Conservation (phyloP, 2,797 vertebrate species). For the Pipistrellus pygmaeus region DNA sequence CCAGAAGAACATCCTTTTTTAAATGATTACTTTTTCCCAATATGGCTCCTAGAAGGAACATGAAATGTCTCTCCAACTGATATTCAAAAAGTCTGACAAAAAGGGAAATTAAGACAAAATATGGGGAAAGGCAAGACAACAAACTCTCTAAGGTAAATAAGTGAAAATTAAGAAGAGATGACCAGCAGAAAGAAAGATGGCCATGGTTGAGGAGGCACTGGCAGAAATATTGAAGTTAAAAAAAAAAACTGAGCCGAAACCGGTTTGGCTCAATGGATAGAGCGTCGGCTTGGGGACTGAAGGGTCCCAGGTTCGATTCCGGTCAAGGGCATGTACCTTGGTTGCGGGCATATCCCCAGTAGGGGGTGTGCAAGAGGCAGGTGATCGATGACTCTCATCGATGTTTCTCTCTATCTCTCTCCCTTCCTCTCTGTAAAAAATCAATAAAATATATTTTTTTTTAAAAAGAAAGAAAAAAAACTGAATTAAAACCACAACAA, state of each 20-base stretch:
- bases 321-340: too few species aligned
- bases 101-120: conserved; percentile 20
- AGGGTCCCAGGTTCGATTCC: too few species aligned
- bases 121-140: background rate
- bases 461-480: background rate
- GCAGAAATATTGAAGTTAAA: background rate
- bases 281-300: too few species aligned
- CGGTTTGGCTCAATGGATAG: too few species aligned
- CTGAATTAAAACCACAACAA: conserved; percentile 8
- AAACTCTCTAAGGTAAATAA: conserved; percentile 30
- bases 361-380: too few species aligned
- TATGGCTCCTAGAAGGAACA: background rate
- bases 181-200: background rate
- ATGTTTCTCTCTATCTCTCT: too few species aligned
- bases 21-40: conserved; percentile 8
- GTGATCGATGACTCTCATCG: too few species aligned
- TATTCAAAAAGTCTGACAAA: conserved; percentile 20
- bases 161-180: background rate
- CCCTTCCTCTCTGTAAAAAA: too few species aligned
- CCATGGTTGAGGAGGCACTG: background rate
- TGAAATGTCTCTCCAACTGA: background rate
- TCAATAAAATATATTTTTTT: too few species aligned
- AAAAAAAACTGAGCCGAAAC: too few species aligned
- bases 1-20: background rate
- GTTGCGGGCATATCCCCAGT: too few species aligned